phyloP scores from a whole-genome alignment of 2,113 vertebrate species.

The Pipa parva region DNA sequence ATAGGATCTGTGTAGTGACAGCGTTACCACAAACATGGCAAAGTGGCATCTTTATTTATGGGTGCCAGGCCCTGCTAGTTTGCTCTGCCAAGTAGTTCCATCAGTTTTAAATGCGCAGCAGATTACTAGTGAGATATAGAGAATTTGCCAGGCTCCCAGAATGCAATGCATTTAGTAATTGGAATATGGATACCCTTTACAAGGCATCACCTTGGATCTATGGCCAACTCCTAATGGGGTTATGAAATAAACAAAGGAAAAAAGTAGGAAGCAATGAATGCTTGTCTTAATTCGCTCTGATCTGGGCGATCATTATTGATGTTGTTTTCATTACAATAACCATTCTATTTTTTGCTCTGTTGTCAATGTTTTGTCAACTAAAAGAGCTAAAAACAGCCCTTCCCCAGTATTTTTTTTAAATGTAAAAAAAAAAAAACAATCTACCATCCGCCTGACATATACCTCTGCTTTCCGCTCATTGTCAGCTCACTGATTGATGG shows the following conservation, averaged over 20 bases:
- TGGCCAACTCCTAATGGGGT: no score
- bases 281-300: no score
- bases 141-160: no score
- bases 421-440: slow-evolving; percentile 69
- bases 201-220: no score
- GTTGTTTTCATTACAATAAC: slow-evolving; percentile 40
- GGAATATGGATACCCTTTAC: no score
- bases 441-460: slow-evolving; percentile 77
- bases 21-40: background rate
- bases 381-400: slow-evolving; percentile 77
- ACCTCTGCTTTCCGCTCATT: slow-evolving; percentile 94
- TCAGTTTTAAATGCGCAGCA: background rate
- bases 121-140: no score
- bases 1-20: background rate
- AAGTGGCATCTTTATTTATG: background rate
- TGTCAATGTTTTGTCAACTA: slow-evolving; percentile 64
- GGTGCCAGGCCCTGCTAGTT: no score
- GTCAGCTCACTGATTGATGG: slow-evolving; percentile 92
- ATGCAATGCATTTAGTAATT: no score
- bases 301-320: no score
- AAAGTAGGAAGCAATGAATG: no score
- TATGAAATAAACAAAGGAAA: no score
- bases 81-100: background rate
- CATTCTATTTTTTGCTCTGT: slow-evolving; percentile 63
- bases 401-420: slow-evolving; percentile 45